Base-by-base conservation (phyloP, 2,888 invertebrate species). In the Dasypolia templi region DNA sequence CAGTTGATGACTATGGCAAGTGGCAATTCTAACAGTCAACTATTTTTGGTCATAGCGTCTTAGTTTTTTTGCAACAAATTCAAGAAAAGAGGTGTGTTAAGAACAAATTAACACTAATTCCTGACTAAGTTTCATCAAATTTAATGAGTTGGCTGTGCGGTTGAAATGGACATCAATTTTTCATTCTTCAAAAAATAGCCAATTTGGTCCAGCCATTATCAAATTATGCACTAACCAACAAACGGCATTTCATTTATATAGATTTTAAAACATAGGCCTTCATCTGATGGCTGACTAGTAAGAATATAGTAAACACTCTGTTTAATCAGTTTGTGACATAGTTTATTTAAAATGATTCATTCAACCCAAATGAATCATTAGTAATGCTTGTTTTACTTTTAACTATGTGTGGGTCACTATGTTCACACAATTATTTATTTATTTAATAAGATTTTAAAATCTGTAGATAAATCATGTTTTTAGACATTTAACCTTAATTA, bases 361-460 rank as follows among this genome's bases (percentile, higher is more conserved):
- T 53, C 39, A n/a, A 12, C 62, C 73, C 67, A 56, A 78, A 58
- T 79, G 66, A 66, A 66, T 66, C 19, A 63, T 46, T 63, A 66
- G 62, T 78, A 67, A 26, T n/a, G 1, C 6, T 67, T 79, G 66
- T 72, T 67, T 72, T 46, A 39, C 62, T 72, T 67, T 72, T 46
- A 39, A 58, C 72, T 51, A 6, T 71, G 19, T 35, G 46, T 26
- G 29, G 56, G 62, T 66, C 71, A 70, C 58, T 39, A 22, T 29
- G 44, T 53, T 78, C 19, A 59, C n/a, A 46, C 14, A 58, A 63
- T 49, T 32, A 35, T 71, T 51, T 6, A 49, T 14, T 49, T n/a
- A n/a, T n/a, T n/a, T n/a, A n/a, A 26, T 39, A 49, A 49, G 32
- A n/a, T n/a, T 14, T 29, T 35, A 6, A 35, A 17, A 58, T n/a